Evolutionary conservation across 1,140 invertebrate genomes (phyloP).

Genomic region (Micrasema minimum): DNA sequence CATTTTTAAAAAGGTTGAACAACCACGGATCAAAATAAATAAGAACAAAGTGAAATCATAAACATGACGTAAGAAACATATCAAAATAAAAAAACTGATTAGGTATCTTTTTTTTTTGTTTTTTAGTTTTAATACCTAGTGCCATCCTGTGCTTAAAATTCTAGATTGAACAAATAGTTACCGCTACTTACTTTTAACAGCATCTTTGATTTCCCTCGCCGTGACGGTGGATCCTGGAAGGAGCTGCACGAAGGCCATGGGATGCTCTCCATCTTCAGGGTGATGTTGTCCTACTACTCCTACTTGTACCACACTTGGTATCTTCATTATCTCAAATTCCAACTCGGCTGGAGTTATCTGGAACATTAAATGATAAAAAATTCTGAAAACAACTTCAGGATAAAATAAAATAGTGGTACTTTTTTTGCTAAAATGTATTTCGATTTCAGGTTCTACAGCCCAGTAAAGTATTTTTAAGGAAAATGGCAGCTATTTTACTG

Average conservation of each 20-base stretch:
- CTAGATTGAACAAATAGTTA: no score
- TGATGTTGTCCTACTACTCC: conserved; percentile 74
- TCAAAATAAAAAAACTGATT: no score
- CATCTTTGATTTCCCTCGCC: conserved; percentile 56
- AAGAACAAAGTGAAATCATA: background rate
- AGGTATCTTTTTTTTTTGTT: no score
- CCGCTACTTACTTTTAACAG: conserved; percentile 52
- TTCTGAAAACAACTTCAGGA: no score
- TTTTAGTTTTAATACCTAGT: no score
- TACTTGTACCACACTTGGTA: conserved; percentile 68
- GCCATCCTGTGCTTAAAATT: no score
- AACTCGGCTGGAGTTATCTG: conserved; percentile 40
- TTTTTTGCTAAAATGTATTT: background rate
- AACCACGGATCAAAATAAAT: no score
- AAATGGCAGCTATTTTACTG: no score
- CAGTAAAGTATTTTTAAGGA: no score
- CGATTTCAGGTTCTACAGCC: background rate
- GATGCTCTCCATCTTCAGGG: conserved; percentile 68
- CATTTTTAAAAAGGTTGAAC: no score
- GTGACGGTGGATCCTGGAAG: conserved; percentile 56
- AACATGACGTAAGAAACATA: no score
- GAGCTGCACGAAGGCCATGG: conserved; percentile 65
- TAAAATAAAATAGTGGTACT: background rate
- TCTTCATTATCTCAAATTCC: conserved; percentile 42
- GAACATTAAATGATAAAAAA: background rate